Evolutionary conservation across 2,113 vertebrate genomes (phyloP).

Genomic region (Caloenas nicobarica): DNA sequence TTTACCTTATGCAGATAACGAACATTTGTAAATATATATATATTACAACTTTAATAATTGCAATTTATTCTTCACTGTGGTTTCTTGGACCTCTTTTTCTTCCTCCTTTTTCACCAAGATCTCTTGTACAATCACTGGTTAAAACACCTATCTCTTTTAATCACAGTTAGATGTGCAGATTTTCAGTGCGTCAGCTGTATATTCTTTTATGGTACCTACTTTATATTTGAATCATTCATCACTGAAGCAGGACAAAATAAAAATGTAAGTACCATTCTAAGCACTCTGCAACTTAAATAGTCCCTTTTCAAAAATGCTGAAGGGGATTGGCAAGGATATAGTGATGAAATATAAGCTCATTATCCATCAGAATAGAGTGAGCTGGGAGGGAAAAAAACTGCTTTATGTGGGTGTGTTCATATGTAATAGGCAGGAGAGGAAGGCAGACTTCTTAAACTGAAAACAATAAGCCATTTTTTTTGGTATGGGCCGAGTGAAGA

Average conservation of each 20-base stretch:
- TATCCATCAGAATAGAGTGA: background rate
- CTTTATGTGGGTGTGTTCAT: background rate
- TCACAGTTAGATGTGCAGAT: conserved; percentile 46
- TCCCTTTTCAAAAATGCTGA: conserved; percentile 40
- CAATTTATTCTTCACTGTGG: background rate
- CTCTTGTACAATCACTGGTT: background rate
- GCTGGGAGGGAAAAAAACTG: background rate
- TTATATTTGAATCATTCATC: conserved; percentile 31
- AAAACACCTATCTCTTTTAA: conserved; percentile 23
- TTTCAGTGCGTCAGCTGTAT: conserved; percentile 21
- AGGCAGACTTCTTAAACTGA: background rate
- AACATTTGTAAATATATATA: background rate
- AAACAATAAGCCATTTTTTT: background rate
- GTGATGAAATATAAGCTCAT: conserved; percentile 9
- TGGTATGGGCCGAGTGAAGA: background rate
- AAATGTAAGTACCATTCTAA: conserved; percentile 1
- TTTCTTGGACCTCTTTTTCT: conserved; percentile 32
- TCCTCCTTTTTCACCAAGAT: background rate
- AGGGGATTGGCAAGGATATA: conserved; percentile 24
- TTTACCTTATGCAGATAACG: background rate
- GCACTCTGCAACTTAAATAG: background rate
- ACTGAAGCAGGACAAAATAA: conserved; percentile 49
- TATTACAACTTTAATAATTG: background rate
- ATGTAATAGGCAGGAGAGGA: background rate
- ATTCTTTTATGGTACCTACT: background rate